phyloP scores from a whole-genome alignment of 2,113 vertebrate species.

The Rhombomys opimus region DNA sequence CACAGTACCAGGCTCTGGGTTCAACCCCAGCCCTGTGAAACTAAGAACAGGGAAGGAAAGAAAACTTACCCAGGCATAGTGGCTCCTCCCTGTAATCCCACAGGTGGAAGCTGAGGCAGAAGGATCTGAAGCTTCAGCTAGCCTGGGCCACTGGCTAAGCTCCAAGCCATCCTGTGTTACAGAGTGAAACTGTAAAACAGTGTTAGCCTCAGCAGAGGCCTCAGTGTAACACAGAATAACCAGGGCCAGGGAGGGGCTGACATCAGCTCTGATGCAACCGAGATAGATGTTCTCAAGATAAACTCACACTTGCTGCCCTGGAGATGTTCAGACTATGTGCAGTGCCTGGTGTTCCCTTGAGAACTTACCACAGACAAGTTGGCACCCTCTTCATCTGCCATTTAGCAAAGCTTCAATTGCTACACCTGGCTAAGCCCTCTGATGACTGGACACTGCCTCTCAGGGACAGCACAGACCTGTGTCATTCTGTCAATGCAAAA shows the following conservation, averaged over 20 bases:
- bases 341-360: background rate
- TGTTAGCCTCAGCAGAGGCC: background rate
- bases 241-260: no score
- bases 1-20: background rate
- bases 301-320: background rate
- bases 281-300: background rate
- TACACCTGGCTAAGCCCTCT: background rate
- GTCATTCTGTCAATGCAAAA: background rate
- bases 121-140: background rate
- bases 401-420: background rate
- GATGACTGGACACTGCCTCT: background rate
- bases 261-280: background rate
- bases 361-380: background rate
- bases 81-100: background rate
- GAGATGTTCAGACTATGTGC: background rate
- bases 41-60: background rate
- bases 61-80: background rate
- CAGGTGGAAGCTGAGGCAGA: background rate
- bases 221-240: background rate
- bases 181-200: background rate
- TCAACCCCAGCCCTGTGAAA: background rate
- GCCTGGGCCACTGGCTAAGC: background rate
- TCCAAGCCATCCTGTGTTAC: background rate
- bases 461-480: background rate
- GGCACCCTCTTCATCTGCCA: rapidly evolving